Conservation (phyloP, 2,888 invertebrate species). For the Conomelus anceps region DNA sequence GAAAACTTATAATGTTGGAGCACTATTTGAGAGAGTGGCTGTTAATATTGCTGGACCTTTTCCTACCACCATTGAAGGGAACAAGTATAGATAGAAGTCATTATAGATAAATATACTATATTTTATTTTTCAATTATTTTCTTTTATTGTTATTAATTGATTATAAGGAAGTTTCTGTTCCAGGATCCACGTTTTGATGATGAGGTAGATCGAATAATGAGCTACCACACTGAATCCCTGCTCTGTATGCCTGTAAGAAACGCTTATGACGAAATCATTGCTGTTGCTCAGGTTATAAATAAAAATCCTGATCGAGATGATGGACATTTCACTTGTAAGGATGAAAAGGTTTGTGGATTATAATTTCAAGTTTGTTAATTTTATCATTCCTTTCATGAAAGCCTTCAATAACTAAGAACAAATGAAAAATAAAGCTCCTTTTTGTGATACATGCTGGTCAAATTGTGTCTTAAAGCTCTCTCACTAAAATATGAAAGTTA, state of each 20-base stretch:
- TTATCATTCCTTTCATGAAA: not conserved
- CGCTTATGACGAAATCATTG: constrained; percentile 42
- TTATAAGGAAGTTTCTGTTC: not conserved
- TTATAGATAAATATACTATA: not conserved
- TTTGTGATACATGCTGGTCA: too few relatives aligned
- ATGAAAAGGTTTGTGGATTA: constrained; percentile 41
- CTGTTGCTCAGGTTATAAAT: constrained; percentile 43
- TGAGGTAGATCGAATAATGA: constrained; percentile 45
- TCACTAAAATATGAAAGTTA: too few relatives aligned
- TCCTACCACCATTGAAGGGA: too few relatives aligned
- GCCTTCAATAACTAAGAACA: too few relatives aligned
- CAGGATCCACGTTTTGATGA: constrained; percentile 47
- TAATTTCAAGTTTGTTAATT: not conserved
- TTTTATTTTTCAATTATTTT: too few relatives aligned
- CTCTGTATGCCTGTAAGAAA: constrained; percentile 43
- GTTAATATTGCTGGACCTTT: too few relatives aligned
- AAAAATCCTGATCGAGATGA: constrained; percentile 39
- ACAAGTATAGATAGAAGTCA: too few relatives aligned
- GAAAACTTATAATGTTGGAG: too few relatives aligned
- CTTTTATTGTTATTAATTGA: not conserved
- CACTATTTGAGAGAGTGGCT: too few relatives aligned
- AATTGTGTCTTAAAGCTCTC: too few relatives aligned
- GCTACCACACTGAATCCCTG: constrained; percentile 43
- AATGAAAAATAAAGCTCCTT: too few relatives aligned
- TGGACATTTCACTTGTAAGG: constrained; percentile 40